Conservation (phyloP, 2,888 invertebrate species). For the Myopa tessellatipennis region DNA sequence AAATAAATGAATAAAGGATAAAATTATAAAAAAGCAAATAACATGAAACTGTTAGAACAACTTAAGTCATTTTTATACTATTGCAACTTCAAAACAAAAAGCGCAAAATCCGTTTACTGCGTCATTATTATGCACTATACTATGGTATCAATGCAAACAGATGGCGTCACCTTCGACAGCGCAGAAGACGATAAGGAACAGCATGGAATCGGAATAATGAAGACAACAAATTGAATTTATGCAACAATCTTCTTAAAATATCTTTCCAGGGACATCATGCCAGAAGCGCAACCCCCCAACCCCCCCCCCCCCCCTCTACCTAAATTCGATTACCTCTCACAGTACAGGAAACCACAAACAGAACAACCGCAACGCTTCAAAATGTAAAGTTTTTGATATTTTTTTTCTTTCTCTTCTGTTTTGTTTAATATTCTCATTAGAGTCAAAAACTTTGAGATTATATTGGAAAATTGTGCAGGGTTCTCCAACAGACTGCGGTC, state of each 20-base stretch:
- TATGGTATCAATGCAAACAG: conserved; percentile 34
- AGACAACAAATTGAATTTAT: conserved; percentile 56
- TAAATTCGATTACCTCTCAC: not conserved
- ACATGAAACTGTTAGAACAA: too few species aligned
- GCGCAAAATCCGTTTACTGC: too few species aligned
- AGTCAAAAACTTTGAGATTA: conserved; percentile 39
- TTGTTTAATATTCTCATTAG: conserved; percentile 43
- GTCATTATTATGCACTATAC: too few species aligned
- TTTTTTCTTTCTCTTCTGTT: not conserved
- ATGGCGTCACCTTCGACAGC: conserved; percentile 42
- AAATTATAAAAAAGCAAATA: too few species aligned
- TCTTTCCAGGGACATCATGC: conserved; percentile 54
- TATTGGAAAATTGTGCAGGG: conserved; percentile 23
- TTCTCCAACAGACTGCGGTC: not conserved
- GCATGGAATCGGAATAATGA: too few species aligned
- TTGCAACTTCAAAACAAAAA: not conserved
- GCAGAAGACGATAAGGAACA: conserved; percentile 37
- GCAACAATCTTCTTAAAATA: conserved; percentile 61
- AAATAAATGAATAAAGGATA: too few species aligned
- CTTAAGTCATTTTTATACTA: too few species aligned
- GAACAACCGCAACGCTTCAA: conserved; percentile 37
- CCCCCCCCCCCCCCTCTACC: not conserved
- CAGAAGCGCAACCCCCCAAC: not conserved
- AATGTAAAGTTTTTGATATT: not conserved
- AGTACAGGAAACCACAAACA: not conserved